A percentile compares a stretch with the other conserved stretches of the same genome.
phyloP scores from a whole-genome alignment of 2,888 invertebrate species.

The Leucophora obtusa region DNA sequence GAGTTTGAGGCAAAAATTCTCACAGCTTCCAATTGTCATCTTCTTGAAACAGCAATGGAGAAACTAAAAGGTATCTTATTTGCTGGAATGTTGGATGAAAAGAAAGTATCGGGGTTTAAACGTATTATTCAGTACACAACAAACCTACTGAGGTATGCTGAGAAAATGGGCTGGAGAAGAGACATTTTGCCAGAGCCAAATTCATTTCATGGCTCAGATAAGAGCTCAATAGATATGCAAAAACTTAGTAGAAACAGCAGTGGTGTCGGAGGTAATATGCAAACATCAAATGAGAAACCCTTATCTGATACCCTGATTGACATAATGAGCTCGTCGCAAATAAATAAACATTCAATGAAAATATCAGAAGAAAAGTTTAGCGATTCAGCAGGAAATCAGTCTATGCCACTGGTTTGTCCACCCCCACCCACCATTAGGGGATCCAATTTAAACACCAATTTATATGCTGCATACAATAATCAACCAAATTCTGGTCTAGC shows the following conservation, averaged over 20 bases:
- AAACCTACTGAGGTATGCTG: slow-evolving; percentile 61
- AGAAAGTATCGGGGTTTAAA: slow-evolving; percentile 62
- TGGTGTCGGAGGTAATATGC: not conserved
- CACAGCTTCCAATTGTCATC: slow-evolving; percentile 84
- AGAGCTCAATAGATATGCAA: not conserved
- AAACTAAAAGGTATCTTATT: slow-evolving; percentile 79
- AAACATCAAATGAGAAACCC: slow-evolving; percentile 31
- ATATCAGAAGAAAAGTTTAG: slow-evolving; percentile 2
- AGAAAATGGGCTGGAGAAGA: slow-evolving; percentile 61
- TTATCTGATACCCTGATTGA: slow-evolving; percentile 61
- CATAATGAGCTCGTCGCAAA: slow-evolving; percentile 38
- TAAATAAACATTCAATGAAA: slow-evolving; percentile 12
- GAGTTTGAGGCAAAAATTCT: slow-evolving; percentile 85
- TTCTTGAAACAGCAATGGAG: slow-evolving; percentile 71
- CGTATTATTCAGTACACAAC: slow-evolving; percentile 59
- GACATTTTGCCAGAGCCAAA: slow-evolving; percentile 7
- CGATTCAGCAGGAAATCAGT: not conserved
- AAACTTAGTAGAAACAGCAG: slow-evolving; percentile 11
- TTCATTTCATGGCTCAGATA: not conserved
- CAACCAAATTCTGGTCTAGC: slow-evolving; percentile 30
- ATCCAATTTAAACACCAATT: not conserved
- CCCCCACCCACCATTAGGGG: slow-evolving; percentile 38
- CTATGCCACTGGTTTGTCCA: slow-evolving; percentile 22
- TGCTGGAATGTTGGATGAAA: slow-evolving; percentile 63
- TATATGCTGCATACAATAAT: not conserved